Percentiles rank a stretch among this genome's conserved stretches.
phyloP scores from a whole-genome alignment of 2,888 invertebrate genomes.

The Liopterus haemorrhoidalis region DNA sequence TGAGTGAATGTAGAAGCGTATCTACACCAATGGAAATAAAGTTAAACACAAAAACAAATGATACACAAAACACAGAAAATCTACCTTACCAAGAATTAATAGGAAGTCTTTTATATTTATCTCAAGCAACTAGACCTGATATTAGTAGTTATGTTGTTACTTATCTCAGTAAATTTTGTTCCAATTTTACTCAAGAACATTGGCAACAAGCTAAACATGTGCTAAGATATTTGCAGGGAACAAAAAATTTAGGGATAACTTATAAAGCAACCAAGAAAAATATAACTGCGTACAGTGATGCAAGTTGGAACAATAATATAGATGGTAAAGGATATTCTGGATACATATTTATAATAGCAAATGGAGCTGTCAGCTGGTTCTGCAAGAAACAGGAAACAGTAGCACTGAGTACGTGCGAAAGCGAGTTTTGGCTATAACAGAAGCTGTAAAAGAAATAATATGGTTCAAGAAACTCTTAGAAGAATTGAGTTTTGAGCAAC shows the following conservation, averaged over 20 bases:
- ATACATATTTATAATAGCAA: neutral
- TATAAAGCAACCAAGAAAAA: conserved; percentile 11
- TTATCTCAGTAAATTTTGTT: conserved; percentile 10
- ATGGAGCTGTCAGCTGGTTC: neutral
- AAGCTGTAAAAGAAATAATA: conserved; percentile 5
- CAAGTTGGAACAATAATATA: conserved; percentile 3
- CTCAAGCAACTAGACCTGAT: conserved; percentile 11
- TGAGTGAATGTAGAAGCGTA: neutral
- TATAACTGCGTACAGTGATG: too few relatives aligned
- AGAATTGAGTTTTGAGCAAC: too few relatives aligned
- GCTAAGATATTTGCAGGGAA: conserved; percentile 7
- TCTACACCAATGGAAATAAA: too few relatives aligned
- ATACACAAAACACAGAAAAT: too few relatives aligned
- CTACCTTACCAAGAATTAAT: conserved; percentile 11
- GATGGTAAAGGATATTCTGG: conserved; percentile 4
- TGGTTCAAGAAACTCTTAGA: conserved; percentile 12
- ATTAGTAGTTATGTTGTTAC: conserved; percentile 8
- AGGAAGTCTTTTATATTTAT: conserved; percentile 9
- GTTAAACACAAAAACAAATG: too few relatives aligned
- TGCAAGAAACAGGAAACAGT: conserved; percentile 1
- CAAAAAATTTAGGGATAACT: conserved; percentile 10
- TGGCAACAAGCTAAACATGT: conserved; percentile 12
- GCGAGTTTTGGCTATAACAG: neutral
- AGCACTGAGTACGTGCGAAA: neutral
- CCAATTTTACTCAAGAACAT: conserved; percentile 8